A percentile compares a stretch with the other conserved stretches of the same genome.
Evolutionary conservation across 2,113 vertebrate genomes (phyloP).

Genomic region (Puntigrus tetrazona): DNA sequence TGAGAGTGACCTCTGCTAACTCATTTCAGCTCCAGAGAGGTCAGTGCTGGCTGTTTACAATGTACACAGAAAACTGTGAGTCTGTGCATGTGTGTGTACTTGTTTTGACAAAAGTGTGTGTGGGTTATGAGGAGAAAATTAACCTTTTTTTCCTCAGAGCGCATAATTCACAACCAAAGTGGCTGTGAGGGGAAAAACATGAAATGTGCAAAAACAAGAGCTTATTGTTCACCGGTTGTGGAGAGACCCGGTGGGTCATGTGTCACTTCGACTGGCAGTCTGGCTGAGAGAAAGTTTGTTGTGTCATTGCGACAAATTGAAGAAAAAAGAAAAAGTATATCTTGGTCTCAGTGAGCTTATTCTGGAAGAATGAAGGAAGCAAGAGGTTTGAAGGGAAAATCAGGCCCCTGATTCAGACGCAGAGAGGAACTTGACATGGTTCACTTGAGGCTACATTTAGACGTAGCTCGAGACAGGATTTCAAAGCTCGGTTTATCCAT

Average conservation of each 20-base stretch:
- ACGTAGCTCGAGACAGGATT: not conserved
- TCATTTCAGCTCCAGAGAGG: conserved; percentile 32
- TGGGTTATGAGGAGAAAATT: conserved; percentile 12
- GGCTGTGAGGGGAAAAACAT: conserved; percentile 13
- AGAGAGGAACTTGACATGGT: conserved; percentile 31
- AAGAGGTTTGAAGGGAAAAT: conserved; percentile 23
- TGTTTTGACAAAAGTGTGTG: conserved; percentile 38
- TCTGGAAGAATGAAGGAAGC: conserved; percentile 24
- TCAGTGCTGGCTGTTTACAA: conserved; percentile 33
- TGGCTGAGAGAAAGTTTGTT: conserved; percentile 7
- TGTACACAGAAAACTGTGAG: conserved; percentile 14
- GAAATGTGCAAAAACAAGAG: conserved; percentile 50
- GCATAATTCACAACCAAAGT: conserved; percentile 17
- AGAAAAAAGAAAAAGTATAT: conserved; percentile 9
- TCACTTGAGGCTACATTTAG: conserved; percentile 22
- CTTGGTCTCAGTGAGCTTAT: conserved; percentile 29
- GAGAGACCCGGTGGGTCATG: conserved; percentile 47
- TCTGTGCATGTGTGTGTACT: conserved; percentile 13
- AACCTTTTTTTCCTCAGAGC: not conserved
- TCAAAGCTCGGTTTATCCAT: not conserved
- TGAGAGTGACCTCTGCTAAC: conserved; percentile 24
- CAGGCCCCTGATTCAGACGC: not conserved
- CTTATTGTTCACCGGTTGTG: conserved; percentile 39
- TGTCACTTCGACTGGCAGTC: conserved; percentile 48
- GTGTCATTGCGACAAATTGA: not conserved